Conservation (phyloP, 1,140 invertebrate genomes). For the Anthonomus grandis region DNA sequence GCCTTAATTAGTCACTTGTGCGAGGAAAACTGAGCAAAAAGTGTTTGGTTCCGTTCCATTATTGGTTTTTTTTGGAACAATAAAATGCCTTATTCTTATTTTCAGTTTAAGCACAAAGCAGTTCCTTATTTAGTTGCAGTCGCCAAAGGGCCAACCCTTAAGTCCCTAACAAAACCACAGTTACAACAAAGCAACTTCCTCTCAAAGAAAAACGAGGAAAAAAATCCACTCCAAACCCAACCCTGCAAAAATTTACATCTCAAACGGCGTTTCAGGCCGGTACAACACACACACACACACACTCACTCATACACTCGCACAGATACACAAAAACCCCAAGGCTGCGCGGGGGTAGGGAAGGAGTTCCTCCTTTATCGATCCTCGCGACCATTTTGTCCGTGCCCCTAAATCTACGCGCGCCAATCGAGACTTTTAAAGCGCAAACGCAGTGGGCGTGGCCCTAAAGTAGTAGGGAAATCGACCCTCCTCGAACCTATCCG, state of each 20-base stretch:
- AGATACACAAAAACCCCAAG: neutral
- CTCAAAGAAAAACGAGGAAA: neutral
- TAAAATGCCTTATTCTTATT: too few relatives aligned
- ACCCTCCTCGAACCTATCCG: conserved; percentile 30
- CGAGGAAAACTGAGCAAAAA: too few relatives aligned
- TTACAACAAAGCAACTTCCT: too few relatives aligned
- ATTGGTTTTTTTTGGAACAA: too few relatives aligned
- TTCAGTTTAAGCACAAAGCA: too few relatives aligned
- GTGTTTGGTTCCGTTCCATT: too few relatives aligned
- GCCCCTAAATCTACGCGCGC: conserved; percentile 31
- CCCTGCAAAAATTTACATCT: conserved; percentile 26
- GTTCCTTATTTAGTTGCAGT: too few relatives aligned
- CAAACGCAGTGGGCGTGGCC: conserved; percentile 36
- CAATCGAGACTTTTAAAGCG: conserved; percentile 33
- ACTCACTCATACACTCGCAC: conserved; percentile 2
- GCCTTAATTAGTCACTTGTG: too few relatives aligned
- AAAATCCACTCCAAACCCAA: conserved; percentile 12
- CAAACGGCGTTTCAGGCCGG: conserved; percentile 16
- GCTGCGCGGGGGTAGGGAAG: neutral
- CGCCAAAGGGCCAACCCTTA: too few relatives aligned
- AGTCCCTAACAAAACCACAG: too few relatives aligned
- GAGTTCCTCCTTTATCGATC: conserved; percentile 14
- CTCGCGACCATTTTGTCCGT: conserved; percentile 48
- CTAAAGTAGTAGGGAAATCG: conserved; percentile 22
- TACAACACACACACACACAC: neutral